Evolutionary conservation across 2,797 vertebrate species (phyloP).

Genomic region (Potorous gilbertii): DNA sequence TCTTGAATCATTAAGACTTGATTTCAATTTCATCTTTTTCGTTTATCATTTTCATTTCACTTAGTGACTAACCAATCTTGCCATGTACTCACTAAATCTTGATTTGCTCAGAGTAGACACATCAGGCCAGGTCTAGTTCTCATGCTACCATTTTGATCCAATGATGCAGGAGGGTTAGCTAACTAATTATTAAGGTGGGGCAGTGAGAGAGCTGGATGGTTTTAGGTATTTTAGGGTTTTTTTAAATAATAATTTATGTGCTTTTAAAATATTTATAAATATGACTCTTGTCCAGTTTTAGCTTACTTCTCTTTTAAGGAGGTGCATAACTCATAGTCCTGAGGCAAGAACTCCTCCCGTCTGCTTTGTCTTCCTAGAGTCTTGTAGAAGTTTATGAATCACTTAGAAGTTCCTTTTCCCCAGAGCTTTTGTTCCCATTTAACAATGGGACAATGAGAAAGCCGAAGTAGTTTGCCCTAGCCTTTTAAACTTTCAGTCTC

Average conservation of each 20-base stretch:
- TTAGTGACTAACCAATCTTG: slow-evolving; percentile 40
- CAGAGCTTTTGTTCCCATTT: neutral
- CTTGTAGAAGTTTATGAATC: slow-evolving; percentile 27
- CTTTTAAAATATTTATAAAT: slow-evolving; percentile 10
- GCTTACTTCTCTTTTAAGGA: slow-evolving; percentile 21
- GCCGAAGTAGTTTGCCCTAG: neutral
- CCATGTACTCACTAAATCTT: slow-evolving; percentile 16
- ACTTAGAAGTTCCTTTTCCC: slow-evolving; percentile 18
- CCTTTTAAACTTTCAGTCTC: neutral
- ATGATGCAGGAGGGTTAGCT: neutral
- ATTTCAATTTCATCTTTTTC: slow-evolving; percentile 48
- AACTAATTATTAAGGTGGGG: neutral
- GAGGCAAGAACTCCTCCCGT: slow-evolving; percentile 20
- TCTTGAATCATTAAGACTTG: slow-evolving; percentile 77
- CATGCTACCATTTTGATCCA: neutral
- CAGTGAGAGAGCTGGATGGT: neutral
- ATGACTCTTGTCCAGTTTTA: neutral
- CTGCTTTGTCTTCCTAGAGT: slow-evolving; percentile 9
- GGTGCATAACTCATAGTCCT: neutral
- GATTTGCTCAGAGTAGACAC: slow-evolving; percentile 14
- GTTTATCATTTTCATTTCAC: slow-evolving; percentile 51
- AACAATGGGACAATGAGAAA: neutral
- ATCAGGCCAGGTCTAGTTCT: neutral
- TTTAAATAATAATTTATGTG: neutral
- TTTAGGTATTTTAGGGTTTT: neutral